Percentiles rank a stretch among this genome's conserved stretches.
phyloP scores from a whole-genome alignment of 1,140 invertebrate genomes.

The Asobara japonica region DNA sequence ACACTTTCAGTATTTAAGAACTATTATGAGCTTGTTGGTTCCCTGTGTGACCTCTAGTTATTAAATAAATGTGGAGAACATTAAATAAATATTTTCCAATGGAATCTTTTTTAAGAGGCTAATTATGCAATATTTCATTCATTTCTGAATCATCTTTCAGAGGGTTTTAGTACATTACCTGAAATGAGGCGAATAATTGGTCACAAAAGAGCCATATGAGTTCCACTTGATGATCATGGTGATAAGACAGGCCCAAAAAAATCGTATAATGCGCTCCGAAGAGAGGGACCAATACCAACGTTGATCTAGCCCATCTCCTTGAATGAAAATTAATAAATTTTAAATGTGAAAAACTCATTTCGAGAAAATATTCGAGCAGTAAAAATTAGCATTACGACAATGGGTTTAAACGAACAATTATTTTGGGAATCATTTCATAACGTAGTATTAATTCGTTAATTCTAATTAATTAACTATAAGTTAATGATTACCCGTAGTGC shows the following conservation, averaged over 20 bases:
- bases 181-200: slow-evolving; percentile 79
- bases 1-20: too few species aligned
- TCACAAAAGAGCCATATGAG: slow-evolving; percentile 77
- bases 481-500: slow-evolving; percentile 47
- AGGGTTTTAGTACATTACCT: slow-evolving; percentile 64
- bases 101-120: too few species aligned
- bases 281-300: slow-evolving; percentile 78
- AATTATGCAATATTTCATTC: background rate
- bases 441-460: background rate
- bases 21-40: too few species aligned
- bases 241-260: slow-evolving; percentile 71
- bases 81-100: too few species aligned
- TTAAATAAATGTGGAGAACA: too few species aligned
- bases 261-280: slow-evolving; percentile 81
- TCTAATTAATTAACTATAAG: too few species aligned
- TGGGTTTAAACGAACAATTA: background rate
- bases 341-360: background rate
- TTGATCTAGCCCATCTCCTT: slow-evolving; percentile 73
- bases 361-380: background rate
- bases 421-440: background rate
- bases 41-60: too few species aligned
- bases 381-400: background rate
- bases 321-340: slow-evolving; percentile 7
- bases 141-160: background rate
- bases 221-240: slow-evolving; percentile 65